These are phyloP conservation scores for Chrysodeixis includens DNA, from an alignment of 2,888 invertebrate species.

Conservation along the genomic window DNA sequence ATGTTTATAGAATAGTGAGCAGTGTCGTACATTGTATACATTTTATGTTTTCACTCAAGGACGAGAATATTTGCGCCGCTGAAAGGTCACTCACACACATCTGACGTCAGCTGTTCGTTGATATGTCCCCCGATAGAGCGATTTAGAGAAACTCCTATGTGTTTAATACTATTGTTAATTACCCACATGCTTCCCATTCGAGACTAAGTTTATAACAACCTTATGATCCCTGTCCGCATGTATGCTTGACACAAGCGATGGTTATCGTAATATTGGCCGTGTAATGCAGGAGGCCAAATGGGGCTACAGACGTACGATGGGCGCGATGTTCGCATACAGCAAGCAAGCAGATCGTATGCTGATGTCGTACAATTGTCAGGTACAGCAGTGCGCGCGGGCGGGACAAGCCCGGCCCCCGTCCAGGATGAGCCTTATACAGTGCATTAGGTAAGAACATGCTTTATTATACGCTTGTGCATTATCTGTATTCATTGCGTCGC, in stretches of 20 bases:
- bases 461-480: background rate
- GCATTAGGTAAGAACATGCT: slow-evolving; percentile 90
- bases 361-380: slow-evolving; percentile 89
- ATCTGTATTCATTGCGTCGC: slow-evolving; percentile 2
- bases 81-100: slow-evolving; percentile 33
- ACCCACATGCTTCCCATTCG: slow-evolving; percentile 25
- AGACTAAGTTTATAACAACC: slow-evolving; percentile 22
- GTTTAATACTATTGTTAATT: slow-evolving; percentile 23
- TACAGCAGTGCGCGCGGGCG: slow-evolving; percentile 84
- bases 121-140: slow-evolving; percentile 5
- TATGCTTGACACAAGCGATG: slow-evolving; percentile 71
- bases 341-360: slow-evolving; percentile 87
- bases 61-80: slow-evolving; percentile 26
- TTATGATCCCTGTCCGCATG: slow-evolving; percentile 43
- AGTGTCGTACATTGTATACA: slow-evolving; percentile 22
- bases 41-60: slow-evolving; percentile 33
- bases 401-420: slow-evolving; percentile 80
- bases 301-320: slow-evolving; percentile 88
- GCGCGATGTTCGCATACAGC: slow-evolving; percentile 88
- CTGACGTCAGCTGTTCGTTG: slow-evolving; percentile 42
- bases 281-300: slow-evolving; percentile 87
- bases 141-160: slow-evolving; percentile 16
- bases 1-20: slow-evolving; percentile 49
- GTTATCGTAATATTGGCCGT: slow-evolving; percentile 71
- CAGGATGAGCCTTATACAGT: slow-evolving; percentile 94